Base-by-base conservation (phyloP, 2,113 vertebrate species). In the Tyto alba region DNA sequence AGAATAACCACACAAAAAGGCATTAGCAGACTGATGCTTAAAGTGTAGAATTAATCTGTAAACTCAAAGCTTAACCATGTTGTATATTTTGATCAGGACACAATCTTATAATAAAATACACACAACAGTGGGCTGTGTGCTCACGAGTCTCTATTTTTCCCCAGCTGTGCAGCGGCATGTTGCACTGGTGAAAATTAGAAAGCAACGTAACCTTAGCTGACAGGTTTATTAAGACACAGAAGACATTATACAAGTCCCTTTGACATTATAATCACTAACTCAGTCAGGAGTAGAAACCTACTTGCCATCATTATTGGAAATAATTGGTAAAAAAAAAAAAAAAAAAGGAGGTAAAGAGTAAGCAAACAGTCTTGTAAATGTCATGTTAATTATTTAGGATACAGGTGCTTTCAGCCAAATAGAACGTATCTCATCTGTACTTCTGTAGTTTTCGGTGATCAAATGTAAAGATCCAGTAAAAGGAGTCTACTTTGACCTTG, bases 221-320 rank as follows among this genome's bases (percentile, higher is more conserved):
- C 97, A 98, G 97, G 97, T 98, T 98, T 98, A 98, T 98, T 98
- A 98, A 98, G 97, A 97, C 90, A 97, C 79, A 95, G 85, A 96
- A 92, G 91, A 97, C 95, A 97, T 97, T 97, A 98, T 96, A 97
- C 95, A 95, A 94, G 92, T 87, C 96, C 95, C 97, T 97, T 93
- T 97, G 97, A 97, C 98, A 97, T 86, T 96, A 93, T 95, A 98
- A 98, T 98, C 97, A 96, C 96, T 85, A 96, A 89, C 91, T 50
- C 97, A 95, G 96, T 96, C 96, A 94, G 97, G 87, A 98, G 92
- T 85, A 98, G 94, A 97, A 80, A 89, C 76, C 21, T 76, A 85
- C 89, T 97, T 97, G 96, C 96, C 96, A 96, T 96, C 95, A 90
- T 98, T 97, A 98, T 93, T 96, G 96, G 95, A 98, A 97, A 93